Evolutionary conservation across 2,113 vertebrate genomes (phyloP).

Genomic region (Stigmatopora argus): DNA sequence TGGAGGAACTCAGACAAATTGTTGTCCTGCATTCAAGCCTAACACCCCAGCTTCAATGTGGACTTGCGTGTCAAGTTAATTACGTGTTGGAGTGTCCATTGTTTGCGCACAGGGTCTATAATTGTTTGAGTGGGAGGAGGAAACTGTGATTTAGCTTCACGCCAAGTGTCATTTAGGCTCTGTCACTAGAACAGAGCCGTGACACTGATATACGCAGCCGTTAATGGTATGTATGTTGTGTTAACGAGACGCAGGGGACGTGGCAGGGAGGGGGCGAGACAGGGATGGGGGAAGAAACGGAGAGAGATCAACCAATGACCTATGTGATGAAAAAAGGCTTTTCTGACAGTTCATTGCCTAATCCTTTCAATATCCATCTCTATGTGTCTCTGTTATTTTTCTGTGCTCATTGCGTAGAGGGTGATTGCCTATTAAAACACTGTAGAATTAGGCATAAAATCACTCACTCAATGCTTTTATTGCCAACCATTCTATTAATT

Average conservation of each 20-base stretch:
- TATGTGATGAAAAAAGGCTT: conserved; percentile 54
- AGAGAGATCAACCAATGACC: conserved; percentile 58
- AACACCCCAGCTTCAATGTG: background rate
- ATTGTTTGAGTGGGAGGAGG: conserved; percentile 51
- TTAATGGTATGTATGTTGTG: conserved; percentile 59
- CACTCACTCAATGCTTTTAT: conserved; percentile 1
- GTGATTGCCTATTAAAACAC: conserved; percentile 13
- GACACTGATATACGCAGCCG: conserved; percentile 46
- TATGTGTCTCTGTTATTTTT: conserved; percentile 16
- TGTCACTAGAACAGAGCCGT: conserved; percentile 46
- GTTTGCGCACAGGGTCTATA: conserved; percentile 29
- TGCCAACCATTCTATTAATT: conserved; percentile 10
- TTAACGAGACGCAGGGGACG: conserved; percentile 53
- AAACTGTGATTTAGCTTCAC: conserved; percentile 39
- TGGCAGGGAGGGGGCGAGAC: background rate
- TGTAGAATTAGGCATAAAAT: conserved; percentile 6
- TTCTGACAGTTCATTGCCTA: conserved; percentile 61
- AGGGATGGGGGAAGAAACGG: conserved; percentile 25
- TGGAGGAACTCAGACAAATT: conserved; percentile 10
- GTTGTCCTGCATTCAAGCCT: background rate
- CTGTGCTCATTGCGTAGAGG: conserved; percentile 7
- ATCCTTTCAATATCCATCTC: conserved; percentile 33
- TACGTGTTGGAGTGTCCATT: conserved; percentile 26
- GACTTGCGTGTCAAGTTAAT: conserved; percentile 40
- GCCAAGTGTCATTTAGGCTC: conserved; percentile 56